phyloP scores from a whole-genome alignment of 1,140 invertebrate genomes.

The Zaprionus lachaisei region DNA sequence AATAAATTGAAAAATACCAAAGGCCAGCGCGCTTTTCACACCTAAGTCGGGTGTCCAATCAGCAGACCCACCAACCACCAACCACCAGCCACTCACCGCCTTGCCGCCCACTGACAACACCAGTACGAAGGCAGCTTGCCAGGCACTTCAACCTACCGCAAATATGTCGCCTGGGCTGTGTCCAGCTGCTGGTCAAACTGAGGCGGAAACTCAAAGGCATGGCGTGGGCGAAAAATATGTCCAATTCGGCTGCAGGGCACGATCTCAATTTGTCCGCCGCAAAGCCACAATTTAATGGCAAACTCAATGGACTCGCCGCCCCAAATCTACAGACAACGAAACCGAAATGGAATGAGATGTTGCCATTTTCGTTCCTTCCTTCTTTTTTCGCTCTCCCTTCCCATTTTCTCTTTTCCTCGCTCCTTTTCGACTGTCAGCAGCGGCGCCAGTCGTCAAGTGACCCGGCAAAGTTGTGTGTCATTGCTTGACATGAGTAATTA shows the following conservation, averaged over 20 bases:
- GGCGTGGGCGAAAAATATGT: slow-evolving; percentile 91
- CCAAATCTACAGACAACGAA: slow-evolving; percentile 90
- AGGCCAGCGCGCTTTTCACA: slow-evolving; percentile 63
- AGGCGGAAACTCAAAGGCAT: slow-evolving; percentile 92
- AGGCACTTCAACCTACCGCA: slow-evolving; percentile 65
- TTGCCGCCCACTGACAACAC: not conserved
- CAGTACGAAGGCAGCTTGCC: not conserved
- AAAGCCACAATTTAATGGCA: slow-evolving; percentile 94
- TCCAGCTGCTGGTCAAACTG: slow-evolving; percentile 38
- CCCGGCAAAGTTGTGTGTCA: slow-evolving; percentile 35
- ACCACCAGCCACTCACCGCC: not conserved
- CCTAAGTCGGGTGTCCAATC: slow-evolving; percentile 51
- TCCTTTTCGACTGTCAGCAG: not conserved
- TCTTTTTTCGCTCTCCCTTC: not conserved
- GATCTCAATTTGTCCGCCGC: slow-evolving; percentile 90
- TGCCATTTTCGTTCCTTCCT: not conserved
- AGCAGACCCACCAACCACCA: not conserved
- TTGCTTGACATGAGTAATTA: slow-evolving; percentile 62
- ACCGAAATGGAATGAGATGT: slow-evolving; percentile 31
- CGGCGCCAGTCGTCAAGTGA: slow-evolving; percentile 16
- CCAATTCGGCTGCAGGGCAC: slow-evolving; percentile 94
- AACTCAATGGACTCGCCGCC: slow-evolving; percentile 99
- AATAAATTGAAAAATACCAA: slow-evolving; percentile 82
- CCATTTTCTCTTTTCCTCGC: not conserved
- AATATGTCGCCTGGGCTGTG: slow-evolving; percentile 66